phyloP scores from a whole-genome alignment of 2,113 vertebrate species.

The Probosciger aterrimus region DNA sequence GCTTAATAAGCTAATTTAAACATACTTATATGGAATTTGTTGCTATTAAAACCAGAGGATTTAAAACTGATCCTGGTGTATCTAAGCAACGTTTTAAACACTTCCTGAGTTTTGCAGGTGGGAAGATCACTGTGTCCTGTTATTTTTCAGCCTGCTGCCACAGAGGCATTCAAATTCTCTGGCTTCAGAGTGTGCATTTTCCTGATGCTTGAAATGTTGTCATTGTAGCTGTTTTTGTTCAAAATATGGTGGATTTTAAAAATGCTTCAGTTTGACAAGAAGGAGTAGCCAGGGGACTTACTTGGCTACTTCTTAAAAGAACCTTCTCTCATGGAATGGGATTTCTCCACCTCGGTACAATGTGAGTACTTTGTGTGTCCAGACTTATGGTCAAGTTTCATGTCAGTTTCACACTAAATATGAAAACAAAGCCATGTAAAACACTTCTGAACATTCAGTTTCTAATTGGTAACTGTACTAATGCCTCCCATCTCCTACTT shows the following conservation, averaged over 20 bases:
- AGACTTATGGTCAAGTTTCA: background rate
- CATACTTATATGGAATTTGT: background rate
- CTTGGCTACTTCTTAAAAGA: background rate
- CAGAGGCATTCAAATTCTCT: background rate
- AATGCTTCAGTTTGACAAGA: background rate
- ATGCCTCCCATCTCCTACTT: background rate
- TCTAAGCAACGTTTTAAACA: background rate
- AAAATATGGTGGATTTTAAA: background rate
- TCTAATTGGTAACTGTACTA: background rate
- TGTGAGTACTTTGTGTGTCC: rapidly evolving
- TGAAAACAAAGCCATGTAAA: background rate
- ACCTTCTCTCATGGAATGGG: background rate
- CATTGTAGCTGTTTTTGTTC: background rate
- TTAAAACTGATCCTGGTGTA: background rate
- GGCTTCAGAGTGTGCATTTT: background rate
- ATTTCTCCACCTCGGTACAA: background rate
- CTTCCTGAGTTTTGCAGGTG: background rate
- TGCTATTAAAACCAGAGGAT: background rate
- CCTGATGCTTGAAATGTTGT: background rate
- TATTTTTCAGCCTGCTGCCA: background rate
- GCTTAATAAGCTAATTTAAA: background rate
- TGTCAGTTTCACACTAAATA: background rate
- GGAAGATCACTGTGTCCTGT: background rate
- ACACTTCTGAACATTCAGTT: background rate
- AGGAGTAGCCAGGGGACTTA: background rate